Evolutionary conservation across 64 coral and sea anemone genomes (phyloP), one percentile per base, ranked within the genome.

Genomic region (Dendronephthya gigantea): DNA sequence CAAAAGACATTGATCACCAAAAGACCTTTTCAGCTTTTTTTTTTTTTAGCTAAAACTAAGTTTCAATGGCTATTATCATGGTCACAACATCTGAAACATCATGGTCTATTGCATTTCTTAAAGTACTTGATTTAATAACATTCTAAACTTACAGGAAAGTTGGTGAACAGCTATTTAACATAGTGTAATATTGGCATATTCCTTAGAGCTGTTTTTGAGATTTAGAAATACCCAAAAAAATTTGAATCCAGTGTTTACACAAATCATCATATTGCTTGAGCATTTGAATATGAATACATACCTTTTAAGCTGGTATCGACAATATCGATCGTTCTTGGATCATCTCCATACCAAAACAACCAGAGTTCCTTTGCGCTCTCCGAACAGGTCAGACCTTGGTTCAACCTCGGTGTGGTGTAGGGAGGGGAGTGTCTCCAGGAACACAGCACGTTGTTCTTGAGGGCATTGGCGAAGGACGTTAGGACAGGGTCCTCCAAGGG

Each of bases 291-390:
- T 23, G 39, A 16, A 28, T 29, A 8, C 68, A 47, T 84, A 93
- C 95, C 95, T 93, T 87, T 93, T 49, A 98, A 83, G 76, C 91
- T 88, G 37, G 87, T 70, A 36, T 92, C 92, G 32, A 98, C 90
- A 81, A 98, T 98, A 66, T 92, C 90, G 49, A 84, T 88, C 19
- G 93, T 85, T 56, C 89, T 93, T 10, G 90, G 95, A 82, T 98
- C 95, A 85, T 98, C 95, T 23, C 95, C 95, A 93, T 91, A 98
- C 95, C 95, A 98, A 68, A 98, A 98, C 0, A 98, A 66, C 95
- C 95, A 98, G 32, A 98, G 87, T 85, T 98, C 95, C 37, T 98
- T 98, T 39, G 83, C 86, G 83, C 48, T 68, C 25, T 28, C 89
- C 50, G 91, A 84, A 37, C 74, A 49, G 33, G 84, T 87, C 6